Percentiles rank a stretch among this genome's conserved stretches.
Evolutionary conservation across 2,113 vertebrate species (phyloP).

Genomic region (Lathamus discolor): DNA sequence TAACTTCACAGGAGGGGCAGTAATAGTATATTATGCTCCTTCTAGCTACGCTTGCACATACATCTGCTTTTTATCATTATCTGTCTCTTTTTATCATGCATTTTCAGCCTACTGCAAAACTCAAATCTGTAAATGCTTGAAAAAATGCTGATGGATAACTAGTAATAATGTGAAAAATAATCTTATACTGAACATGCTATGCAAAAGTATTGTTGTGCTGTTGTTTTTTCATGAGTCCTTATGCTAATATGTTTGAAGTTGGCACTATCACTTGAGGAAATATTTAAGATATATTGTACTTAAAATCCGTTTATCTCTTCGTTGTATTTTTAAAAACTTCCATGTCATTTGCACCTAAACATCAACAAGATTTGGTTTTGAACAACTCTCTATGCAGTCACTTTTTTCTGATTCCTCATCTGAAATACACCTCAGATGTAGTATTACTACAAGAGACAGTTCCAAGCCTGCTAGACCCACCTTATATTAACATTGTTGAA

Average conservation of each 20-base stretch:
- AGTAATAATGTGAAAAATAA: slow-evolving; percentile 71
- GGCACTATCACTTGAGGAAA: slow-evolving; percentile 5
- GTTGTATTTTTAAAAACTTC: slow-evolving; percentile 18
- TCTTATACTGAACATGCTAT: slow-evolving; percentile 35
- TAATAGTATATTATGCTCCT: slow-evolving; percentile 62
- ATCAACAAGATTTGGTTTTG: background rate
- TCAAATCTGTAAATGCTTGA: slow-evolving; percentile 63
- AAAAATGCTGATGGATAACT: slow-evolving; percentile 66
- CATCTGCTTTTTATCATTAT: slow-evolving; percentile 75
- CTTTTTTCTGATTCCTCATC: background rate
- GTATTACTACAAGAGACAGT: background rate
- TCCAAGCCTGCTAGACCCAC: background rate
- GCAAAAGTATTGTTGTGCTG: slow-evolving; percentile 33
- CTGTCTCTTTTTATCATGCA: slow-evolving; percentile 73
- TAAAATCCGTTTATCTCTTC: slow-evolving; percentile 18
- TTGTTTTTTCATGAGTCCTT: slow-evolving; percentile 23
- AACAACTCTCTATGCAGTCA: background rate
- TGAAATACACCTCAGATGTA: background rate
- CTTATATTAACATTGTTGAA: background rate
- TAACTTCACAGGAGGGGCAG: slow-evolving; percentile 76
- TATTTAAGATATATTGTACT: slow-evolving; percentile 19
- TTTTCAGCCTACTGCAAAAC: slow-evolving; percentile 64
- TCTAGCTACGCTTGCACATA: slow-evolving; percentile 68
- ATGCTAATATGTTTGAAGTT: slow-evolving; percentile 58
- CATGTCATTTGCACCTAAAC: slow-evolving; percentile 6